A percentile compares a stretch with the other conserved stretches of the same genome.
phyloP scores from a whole-genome alignment of 2,888 invertebrate species.

The Dexiosoma caninum region DNA sequence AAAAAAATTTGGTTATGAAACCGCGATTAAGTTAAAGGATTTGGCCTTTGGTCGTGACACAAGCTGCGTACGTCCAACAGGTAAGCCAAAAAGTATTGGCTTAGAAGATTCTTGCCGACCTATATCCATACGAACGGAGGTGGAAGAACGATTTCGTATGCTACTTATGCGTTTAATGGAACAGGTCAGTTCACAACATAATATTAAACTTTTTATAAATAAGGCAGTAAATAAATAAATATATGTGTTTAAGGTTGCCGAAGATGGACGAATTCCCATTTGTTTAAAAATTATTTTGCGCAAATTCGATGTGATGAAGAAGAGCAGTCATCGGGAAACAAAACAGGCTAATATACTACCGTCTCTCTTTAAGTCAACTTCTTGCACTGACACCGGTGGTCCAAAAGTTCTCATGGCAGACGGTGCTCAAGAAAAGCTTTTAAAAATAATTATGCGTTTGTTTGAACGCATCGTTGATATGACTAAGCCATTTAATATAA shows the following conservation, averaged over 20 bases:
- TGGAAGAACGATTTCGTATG: slow-evolving; percentile 84
- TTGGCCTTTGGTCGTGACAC: slow-evolving; percentile 87
- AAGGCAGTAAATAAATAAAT: background rate
- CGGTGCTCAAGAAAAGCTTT: slow-evolving; percentile 82
- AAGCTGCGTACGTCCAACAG: slow-evolving; percentile 84
- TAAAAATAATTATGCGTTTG: slow-evolving; percentile 85
- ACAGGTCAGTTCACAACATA: slow-evolving; percentile 78
- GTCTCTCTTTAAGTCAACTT: slow-evolving; percentile 80
- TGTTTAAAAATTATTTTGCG: slow-evolving; percentile 86
- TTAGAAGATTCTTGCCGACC: slow-evolving; percentile 88
- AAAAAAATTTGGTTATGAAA: slow-evolving; percentile 83
- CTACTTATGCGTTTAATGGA: slow-evolving; percentile 84
- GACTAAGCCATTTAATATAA: slow-evolving; percentile 87
- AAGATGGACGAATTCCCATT: slow-evolving; percentile 88
- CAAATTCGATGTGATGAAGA: slow-evolving; percentile 83
- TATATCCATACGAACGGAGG: slow-evolving; percentile 85
- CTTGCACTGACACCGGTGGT: slow-evolving; percentile 72
- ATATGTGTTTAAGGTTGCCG: slow-evolving; percentile 76
- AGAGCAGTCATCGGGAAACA: slow-evolving; percentile 85
- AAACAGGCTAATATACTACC: slow-evolving; percentile 86
- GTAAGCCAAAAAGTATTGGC: slow-evolving; percentile 88
- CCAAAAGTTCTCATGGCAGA: slow-evolving; percentile 78
- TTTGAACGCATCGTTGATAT: slow-evolving; percentile 86
- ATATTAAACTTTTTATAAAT: background rate
- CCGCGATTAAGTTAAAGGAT: slow-evolving; percentile 84